phyloP scores from a whole-genome alignment of 2,113 vertebrate species.

The Vulpes ferrilata region DNA sequence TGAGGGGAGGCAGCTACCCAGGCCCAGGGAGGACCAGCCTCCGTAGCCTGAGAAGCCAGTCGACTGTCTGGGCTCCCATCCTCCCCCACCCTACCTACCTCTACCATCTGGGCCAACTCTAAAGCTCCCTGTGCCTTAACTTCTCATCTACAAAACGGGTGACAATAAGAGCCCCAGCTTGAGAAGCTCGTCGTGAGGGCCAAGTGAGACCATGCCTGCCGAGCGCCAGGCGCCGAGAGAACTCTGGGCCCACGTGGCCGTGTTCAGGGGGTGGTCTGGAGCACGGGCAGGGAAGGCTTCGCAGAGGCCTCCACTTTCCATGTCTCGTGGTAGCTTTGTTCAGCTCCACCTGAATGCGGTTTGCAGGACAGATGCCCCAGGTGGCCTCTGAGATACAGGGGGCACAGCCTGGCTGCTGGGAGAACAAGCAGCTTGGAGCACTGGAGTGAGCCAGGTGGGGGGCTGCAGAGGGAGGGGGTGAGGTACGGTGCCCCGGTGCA shows the following conservation, averaged over 20 bases:
- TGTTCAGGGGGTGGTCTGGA: background rate
- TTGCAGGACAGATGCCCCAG: background rate
- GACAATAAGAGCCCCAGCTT: rapidly evolving
- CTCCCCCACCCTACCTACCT: too few species aligned
- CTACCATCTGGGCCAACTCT: background rate
- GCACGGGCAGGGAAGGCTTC: background rate
- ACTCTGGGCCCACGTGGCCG: rapidly evolving
- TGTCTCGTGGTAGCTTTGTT: background rate
- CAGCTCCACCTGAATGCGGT: background rate
- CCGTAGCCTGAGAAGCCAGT: background rate
- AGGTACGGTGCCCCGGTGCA: background rate
- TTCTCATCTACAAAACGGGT: background rate
- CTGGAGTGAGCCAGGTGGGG: background rate
- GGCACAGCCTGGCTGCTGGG: background rate
- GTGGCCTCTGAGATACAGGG: background rate
- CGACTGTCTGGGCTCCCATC: rapidly evolving
- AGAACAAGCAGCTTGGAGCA: rapidly evolving
- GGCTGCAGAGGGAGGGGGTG: background rate
- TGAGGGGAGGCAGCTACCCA: rapidly evolving
- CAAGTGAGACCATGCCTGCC: rapidly evolving
- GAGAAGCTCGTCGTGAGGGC: background rate
- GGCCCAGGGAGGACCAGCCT: background rate
- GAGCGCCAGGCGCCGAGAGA: rapidly evolving
- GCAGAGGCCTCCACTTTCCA: background rate
- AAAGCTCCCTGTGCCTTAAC: background rate